Base-by-base conservation (phyloP, 2,113 vertebrate genomes). In the Percina caprodes region DNA sequence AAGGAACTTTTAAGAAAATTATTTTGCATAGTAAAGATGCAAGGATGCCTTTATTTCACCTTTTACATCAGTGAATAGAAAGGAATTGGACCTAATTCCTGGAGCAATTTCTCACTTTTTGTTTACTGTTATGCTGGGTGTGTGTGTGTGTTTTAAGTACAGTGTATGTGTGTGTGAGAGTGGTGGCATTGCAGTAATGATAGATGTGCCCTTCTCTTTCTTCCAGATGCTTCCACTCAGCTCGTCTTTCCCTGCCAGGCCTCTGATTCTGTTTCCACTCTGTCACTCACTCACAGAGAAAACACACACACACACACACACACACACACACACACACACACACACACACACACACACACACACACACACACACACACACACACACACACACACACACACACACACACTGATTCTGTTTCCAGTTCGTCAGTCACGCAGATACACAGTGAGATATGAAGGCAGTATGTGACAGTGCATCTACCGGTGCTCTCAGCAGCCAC, bases 381-480 rank as follows among this genome's bases (percentile, higher is more conserved):
- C 56, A 84, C 24, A 78, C 68, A 48, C 60, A 52, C 58, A 58
- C 30, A 83, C 10, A 80, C n/a, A 19, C 69, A 70, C 75, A 66
- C 24, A 70, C 49, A 83, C 72, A 59, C 59, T 77, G 74, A 89
- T 84, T 84, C 80, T 71, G 74, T 69, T 80, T 85, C 68, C 76
- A 83, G 72, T 89, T 85, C n/a, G 60, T 88, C 88, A 86, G 86
- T 86, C 88, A 89, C 87, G 81, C 80, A 85, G 82, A 86, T 67
- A 87, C 77, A 87, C 79, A 90, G 66, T 2, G 19, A 82, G 73
- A 84, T 84, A 86, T 79, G 65, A 91, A 80, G 79, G 73, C 56
- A 11, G 81, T 80, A 15, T 93, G 90, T 92, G 92, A 92, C 89
- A 79, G 78, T 3, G 87, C 91, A 93, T 91, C 82, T 72, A 84